Conservation (phyloP, 2,797 vertebrate species). For the Myotis vivesi region DNA sequence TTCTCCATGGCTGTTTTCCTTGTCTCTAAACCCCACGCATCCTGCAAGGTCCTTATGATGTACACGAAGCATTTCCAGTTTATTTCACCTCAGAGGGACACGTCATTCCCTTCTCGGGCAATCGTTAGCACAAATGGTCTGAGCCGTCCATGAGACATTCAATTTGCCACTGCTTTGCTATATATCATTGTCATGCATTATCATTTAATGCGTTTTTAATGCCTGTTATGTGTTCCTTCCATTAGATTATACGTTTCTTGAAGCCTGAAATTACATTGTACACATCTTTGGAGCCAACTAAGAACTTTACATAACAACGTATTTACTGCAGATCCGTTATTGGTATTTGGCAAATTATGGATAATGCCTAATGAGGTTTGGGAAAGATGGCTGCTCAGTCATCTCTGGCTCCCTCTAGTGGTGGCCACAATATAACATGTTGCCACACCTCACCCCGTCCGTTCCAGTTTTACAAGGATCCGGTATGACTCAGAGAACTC, state of each 20-base stretch:
- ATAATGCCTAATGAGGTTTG: not conserved
- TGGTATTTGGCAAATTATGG: not conserved
- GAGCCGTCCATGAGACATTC: not conserved
- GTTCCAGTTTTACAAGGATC: not conserved
- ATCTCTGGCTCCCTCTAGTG: slow-evolving; percentile 65
- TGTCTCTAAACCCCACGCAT: not conserved
- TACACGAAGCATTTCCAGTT: not conserved
- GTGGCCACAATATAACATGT: not conserved
- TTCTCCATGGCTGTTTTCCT: not conserved
- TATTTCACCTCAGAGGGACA: not conserved
- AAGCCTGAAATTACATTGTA: not conserved
- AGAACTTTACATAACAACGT: not conserved
- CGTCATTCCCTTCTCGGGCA: not conserved
- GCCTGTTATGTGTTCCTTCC: slow-evolving; percentile 13
- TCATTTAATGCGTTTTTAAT: slow-evolving; percentile 25
- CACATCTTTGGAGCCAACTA: not conserved
- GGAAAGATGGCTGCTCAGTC: not conserved
- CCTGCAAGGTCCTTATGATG: not conserved
- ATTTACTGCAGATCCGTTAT: not conserved
- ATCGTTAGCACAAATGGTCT: not conserved
- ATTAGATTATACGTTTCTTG: slow-evolving; percentile 13
- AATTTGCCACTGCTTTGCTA: not conserved
- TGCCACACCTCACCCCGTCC: not conserved
- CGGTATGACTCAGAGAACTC: not conserved
- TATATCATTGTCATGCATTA: not conserved